A percentile compares a stretch with the other conserved stretches of the same genome.
These are phyloP conservation scores for Trichomycterus rosablanca DNA, from an alignment of 2,113 vertebrate species.

Conservation along the genomic window DNA sequence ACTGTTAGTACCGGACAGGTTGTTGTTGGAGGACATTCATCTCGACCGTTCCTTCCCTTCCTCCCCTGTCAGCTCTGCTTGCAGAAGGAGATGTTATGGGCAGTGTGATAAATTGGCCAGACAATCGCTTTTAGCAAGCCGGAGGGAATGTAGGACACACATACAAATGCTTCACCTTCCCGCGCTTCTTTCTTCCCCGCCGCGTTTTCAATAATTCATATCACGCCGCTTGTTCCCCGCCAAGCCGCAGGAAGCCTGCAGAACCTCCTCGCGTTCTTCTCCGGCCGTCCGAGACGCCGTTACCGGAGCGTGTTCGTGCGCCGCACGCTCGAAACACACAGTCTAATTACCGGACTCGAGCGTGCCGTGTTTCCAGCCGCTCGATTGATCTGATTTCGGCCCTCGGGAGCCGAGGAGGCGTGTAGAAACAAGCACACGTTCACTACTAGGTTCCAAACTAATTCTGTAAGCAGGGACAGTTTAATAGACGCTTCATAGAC, in stretches of 20 bases:
- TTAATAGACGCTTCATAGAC: too few relatives aligned
- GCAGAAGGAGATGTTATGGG: conserved; percentile 47
- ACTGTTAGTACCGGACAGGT: conserved; percentile 43
- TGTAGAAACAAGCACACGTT: too few relatives aligned
- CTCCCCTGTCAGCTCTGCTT: conserved; percentile 43
- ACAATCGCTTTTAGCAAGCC: conserved; percentile 74
- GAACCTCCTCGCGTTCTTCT: too few relatives aligned
- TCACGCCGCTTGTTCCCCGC: conserved; percentile 32
- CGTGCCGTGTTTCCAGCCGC: too few relatives aligned
- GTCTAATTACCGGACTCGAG: too few relatives aligned
- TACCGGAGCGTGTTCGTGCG: too few relatives aligned
- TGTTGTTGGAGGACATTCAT: conserved; percentile 43
- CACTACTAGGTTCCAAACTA: too few relatives aligned
- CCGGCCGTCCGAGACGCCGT: too few relatives aligned
- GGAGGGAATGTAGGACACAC: conserved; percentile 67
- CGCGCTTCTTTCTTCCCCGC: conserved; percentile 58
- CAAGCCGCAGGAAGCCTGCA: conserved; percentile 24
- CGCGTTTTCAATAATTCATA: conserved; percentile 61
- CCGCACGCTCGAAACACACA: too few relatives aligned
- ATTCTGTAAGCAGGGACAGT: too few relatives aligned
- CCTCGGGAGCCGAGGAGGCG: too few relatives aligned
- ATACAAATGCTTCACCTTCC: conserved; percentile 62
- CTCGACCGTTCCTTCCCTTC: conserved; percentile 38
- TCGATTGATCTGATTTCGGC: too few relatives aligned
- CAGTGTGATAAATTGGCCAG: conserved; percentile 67